Conservation (phyloP, 2,797 vertebrate species). For the Enteromius thamalakanensis region DNA sequence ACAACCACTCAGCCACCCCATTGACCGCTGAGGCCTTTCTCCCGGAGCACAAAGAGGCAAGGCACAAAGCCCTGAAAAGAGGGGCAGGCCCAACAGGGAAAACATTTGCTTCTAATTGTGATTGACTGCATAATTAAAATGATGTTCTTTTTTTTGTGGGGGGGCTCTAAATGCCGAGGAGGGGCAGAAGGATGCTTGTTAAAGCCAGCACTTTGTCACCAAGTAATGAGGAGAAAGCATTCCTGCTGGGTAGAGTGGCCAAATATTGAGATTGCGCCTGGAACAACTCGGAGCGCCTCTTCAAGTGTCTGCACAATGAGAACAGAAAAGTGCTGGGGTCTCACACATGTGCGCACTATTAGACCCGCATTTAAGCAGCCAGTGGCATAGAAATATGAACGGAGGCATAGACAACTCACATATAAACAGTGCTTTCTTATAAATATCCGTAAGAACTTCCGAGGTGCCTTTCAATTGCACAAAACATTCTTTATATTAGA, state of each 20-base stretch:
- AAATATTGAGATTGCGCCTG: slow-evolving; percentile 64
- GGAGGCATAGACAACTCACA: slow-evolving; percentile 16
- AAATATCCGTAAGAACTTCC: not conserved
- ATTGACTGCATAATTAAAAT: slow-evolving; percentile 99
- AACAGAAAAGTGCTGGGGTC: slow-evolving; percentile 56
- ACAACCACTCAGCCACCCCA: slow-evolving; percentile 92
- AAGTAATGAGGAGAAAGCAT: slow-evolving; percentile 67
- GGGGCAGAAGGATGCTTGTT: slow-evolving; percentile 63
- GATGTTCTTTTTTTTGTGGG: slow-evolving; percentile 99
- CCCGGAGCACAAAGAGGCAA: slow-evolving; percentile 89
- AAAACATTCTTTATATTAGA: not conserved
- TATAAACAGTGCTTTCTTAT: not conserved
- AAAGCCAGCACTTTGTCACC: slow-evolving; percentile 63
- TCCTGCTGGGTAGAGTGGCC: slow-evolving; percentile 65
- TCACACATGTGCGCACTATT: slow-evolving; percentile 58
- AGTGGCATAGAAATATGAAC: slow-evolving; percentile 50
- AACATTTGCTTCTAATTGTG: slow-evolving; percentile 99
- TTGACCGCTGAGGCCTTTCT: slow-evolving; percentile 97
- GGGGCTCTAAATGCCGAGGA: slow-evolving; percentile 60
- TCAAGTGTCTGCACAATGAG: slow-evolving; percentile 64
- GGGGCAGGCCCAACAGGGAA: slow-evolving; percentile 96
- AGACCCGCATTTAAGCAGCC: slow-evolving; percentile 53
- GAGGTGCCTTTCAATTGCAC: not conserved
- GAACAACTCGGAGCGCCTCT: slow-evolving; percentile 60
- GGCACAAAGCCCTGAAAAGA: slow-evolving; percentile 94